Evolutionary conservation across 2,113 vertebrate genomes (phyloP).

Genomic region (Myotis brandtii): DNA sequence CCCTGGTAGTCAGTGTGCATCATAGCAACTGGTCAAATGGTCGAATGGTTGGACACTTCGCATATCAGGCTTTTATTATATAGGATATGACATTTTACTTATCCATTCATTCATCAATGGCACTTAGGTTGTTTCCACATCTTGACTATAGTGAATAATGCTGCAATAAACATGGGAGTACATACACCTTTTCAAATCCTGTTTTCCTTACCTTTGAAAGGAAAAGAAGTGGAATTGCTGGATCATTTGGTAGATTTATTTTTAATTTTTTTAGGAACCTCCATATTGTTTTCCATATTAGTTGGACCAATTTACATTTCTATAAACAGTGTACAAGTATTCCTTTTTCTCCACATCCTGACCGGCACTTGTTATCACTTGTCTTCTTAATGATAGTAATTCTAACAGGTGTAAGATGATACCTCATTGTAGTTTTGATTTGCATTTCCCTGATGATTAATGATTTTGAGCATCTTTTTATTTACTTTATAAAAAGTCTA

Average conservation of each 20-base stretch:
- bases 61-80: too few relatives aligned
- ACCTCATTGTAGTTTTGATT: background rate
- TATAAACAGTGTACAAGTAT: background rate
- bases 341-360: background rate
- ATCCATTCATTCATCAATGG: background rate
- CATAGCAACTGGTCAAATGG: too few relatives aligned
- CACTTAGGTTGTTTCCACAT: background rate
- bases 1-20: too few relatives aligned
- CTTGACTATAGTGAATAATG: background rate
- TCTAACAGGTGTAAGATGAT: background rate
- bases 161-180: background rate
- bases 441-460: background rate
- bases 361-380: background rate
- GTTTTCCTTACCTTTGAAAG: background rate
- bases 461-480: background rate
- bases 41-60: too few relatives aligned
- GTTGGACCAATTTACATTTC: background rate
- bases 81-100: background rate
- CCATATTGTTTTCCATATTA: background rate
- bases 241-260: background rate
- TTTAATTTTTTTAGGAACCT: background rate
- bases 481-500: background rate
- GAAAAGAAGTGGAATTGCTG: background rate
- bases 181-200: background rate
- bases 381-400: background rate